Percentiles rank a stretch among this genome's conserved stretches.
phyloP scores from a whole-genome alignment of 1,140 invertebrate genomes.

The Scaptomyza hsui region DNA sequence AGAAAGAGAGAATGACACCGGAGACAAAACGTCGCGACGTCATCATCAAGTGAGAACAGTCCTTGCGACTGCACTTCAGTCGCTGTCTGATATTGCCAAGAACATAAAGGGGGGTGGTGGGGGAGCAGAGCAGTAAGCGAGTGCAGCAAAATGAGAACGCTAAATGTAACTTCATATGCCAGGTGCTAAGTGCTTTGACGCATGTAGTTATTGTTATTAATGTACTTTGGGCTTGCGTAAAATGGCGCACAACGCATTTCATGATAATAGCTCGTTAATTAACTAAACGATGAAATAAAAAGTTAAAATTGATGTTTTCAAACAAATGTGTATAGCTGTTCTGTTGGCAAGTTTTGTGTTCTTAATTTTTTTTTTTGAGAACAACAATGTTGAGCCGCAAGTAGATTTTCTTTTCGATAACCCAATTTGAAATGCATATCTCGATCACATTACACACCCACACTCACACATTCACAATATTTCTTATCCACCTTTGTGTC shows the following conservation, averaged over 20 bases:
- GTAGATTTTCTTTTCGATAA: slow-evolving; percentile 29
- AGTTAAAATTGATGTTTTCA: slow-evolving; percentile 8
- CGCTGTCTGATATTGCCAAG: slow-evolving; percentile 8
- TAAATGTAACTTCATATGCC: slow-evolving; percentile 29
- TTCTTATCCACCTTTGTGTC: slow-evolving; percentile 34
- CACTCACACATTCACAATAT: slow-evolving; percentile 3
- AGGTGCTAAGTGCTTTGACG: slow-evolving; percentile 33
- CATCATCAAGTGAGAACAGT: slow-evolving; percentile 5
- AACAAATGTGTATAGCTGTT: slow-evolving; percentile 5
- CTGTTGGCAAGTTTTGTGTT: slow-evolving; percentile 3
- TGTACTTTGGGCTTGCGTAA: slow-evolving; percentile 27
- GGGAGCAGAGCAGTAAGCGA: slow-evolving; percentile 3
- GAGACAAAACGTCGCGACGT: slow-evolving; percentile 8
- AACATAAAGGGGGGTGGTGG: slow-evolving; percentile 7
- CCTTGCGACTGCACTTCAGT: slow-evolving; percentile 13
- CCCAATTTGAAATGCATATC: slow-evolving; percentile 28
- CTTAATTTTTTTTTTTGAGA: slow-evolving; percentile 11
- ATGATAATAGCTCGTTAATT: slow-evolving; percentile 2
- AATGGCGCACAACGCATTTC: slow-evolving; percentile 11
- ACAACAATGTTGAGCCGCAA: not conserved
- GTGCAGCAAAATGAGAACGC: slow-evolving; percentile 34
- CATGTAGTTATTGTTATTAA: slow-evolving; percentile 25
- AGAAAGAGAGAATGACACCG: slow-evolving; percentile 2
- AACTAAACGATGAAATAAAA: not conserved
- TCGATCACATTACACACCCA: slow-evolving; percentile 23